These are phyloP conservation scores for Drosophila crucigera DNA, from an alignment of 2,888 invertebrate genomes.

Conservation along the genomic window DNA sequence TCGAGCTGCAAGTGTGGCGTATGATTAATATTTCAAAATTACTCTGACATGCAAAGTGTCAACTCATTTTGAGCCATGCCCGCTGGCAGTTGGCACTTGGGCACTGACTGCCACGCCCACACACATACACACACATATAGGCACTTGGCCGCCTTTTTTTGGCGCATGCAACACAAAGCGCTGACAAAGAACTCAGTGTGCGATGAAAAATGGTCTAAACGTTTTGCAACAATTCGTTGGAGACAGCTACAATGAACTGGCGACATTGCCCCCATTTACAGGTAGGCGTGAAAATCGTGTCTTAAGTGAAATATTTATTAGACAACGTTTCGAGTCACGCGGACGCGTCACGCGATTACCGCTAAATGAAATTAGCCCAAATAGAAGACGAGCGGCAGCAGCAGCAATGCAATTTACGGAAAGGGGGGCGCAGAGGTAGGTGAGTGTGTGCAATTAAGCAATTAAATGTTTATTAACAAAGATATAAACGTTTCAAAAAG, in stretches of 20 bases:
- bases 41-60: constrained; percentile 81
- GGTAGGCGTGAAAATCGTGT: constrained; percentile 78
- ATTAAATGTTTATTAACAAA: background rate
- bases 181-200: constrained; percentile 58
- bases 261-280: constrained; percentile 33
- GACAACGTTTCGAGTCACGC: constrained; percentile 73
- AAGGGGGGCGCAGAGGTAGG: no score
- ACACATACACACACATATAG: background rate
- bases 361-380: constrained; percentile 61
- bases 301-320: constrained; percentile 82
- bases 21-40: constrained; percentile 81
- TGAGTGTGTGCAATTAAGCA: constrained; percentile 1
- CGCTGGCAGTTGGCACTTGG: constrained; percentile 28
- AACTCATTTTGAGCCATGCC: constrained; percentile 72
- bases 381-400: background rate
- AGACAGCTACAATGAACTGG: constrained; percentile 25
- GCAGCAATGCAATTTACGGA: background rate
- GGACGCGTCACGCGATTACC: constrained; percentile 69
- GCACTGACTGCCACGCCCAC: constrained; percentile 28
- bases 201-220: constrained; percentile 70
- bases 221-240: constrained; percentile 79
- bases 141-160: constrained; percentile 46
- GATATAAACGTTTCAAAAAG: background rate
- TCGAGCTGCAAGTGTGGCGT: constrained; percentile 62
- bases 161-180: constrained; percentile 66